Base-by-base conservation (phyloP, 1,140 invertebrate genomes). In the Drosophila punjabiensis region DNA sequence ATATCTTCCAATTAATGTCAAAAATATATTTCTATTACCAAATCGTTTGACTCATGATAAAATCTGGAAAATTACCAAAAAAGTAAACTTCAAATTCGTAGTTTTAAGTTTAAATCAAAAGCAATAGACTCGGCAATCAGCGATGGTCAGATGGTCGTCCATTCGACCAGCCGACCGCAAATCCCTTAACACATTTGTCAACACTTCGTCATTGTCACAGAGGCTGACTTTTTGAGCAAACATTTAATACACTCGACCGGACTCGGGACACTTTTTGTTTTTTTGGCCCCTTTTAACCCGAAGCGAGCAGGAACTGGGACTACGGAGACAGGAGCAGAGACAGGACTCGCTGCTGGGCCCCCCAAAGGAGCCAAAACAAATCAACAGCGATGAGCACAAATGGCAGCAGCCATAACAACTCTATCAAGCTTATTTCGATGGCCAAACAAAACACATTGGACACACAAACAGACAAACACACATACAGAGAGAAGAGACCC, bases 111-210 rank as follows among this genome's bases (percentile, higher is more conserved):
- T 5, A 73, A 89, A 89, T 89, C 81, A 76, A 84, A 88, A 70
- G 78, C 85, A 70, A 83, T 69, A 84, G 74, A 79, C 73, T 78
- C 64, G 67, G 58, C 73, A 78, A 84, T 69, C 83, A 87, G 87
- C 78, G 59, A 76, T 78, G 76, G 69, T 59, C 73, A 69, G 24
- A 24, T 24, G 24, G 41, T 73, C 71, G 60, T 73, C 83, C 28
- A 3, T 62, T 62, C 32, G 32, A 39, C 39, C 76, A 88, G 75
- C 76, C 81, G 74, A 91, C 89, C 89, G 84, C 89, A 92, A 92
- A 92, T 92, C 89, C 89, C 84, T 79, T 79, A 88, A 88, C 89
- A 91, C 84, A 92, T 92, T 92, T 92, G 88, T 92, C 89, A 92
- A 92, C 89, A 91, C 89, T 92, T 91, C 84, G 82, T 92, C 89